A percentile compares a stretch with the other conserved stretches of the same genome.
Conservation (phyloP, 2,888 invertebrate species). For the Pasiphila rectangulata region DNA sequence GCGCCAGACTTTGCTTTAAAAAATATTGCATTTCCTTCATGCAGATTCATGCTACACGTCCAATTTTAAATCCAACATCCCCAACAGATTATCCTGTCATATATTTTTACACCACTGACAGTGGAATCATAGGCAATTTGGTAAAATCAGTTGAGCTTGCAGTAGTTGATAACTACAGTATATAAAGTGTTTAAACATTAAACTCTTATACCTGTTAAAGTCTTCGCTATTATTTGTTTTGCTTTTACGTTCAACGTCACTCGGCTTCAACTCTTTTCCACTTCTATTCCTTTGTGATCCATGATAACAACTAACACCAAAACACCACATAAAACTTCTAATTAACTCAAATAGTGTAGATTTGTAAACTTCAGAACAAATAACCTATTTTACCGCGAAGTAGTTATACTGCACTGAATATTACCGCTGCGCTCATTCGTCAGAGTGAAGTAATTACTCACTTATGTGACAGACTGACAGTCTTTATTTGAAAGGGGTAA, state of each 20-base stretch:
- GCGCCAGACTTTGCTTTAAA: too few species aligned
- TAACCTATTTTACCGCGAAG: slow-evolving; percentile 38
- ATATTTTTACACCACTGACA: too few species aligned
- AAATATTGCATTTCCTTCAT: too few species aligned
- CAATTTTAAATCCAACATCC: too few species aligned
- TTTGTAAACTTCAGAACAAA: slow-evolving; percentile 26
- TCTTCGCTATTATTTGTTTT: neutral
- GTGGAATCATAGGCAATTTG: too few species aligned
- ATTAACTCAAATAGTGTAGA: neutral
- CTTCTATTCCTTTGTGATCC: slow-evolving; percentile 11
- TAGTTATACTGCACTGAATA: slow-evolving; percentile 45
- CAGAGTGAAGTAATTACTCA: slow-evolving; percentile 65
- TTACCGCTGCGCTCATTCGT: slow-evolving; percentile 62
- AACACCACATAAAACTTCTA: slow-evolving; percentile 22
- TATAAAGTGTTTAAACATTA: neutral
- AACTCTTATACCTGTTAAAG: neutral
- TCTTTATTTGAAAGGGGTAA: slow-evolving; percentile 34
- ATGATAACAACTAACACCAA: slow-evolving; percentile 12
- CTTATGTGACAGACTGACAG: slow-evolving; percentile 38
- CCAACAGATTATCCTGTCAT: too few species aligned
- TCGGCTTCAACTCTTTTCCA: neutral
- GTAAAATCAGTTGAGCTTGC: neutral
- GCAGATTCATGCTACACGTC: too few species aligned
- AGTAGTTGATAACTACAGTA: neutral
- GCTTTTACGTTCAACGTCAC: neutral